Evolutionary conservation across 2,113 vertebrate genomes (phyloP).

Genomic region (Piaya cayana): DNA sequence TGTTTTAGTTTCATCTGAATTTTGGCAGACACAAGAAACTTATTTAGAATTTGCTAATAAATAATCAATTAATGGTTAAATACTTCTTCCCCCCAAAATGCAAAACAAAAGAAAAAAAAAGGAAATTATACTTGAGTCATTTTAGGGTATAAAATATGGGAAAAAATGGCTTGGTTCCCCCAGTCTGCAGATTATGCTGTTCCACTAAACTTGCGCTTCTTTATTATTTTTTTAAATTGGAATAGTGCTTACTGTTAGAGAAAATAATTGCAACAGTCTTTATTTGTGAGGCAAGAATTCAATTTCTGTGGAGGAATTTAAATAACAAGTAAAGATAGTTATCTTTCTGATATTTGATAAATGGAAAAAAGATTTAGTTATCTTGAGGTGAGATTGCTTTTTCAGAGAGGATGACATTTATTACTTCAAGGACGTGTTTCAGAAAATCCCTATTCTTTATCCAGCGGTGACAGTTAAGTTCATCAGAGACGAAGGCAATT

Average conservation of each 20-base stretch:
- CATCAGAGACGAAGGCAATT: slow-evolving; percentile 15
- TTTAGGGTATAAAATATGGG: background rate
- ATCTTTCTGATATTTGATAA: slow-evolving; percentile 59
- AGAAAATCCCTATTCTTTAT: slow-evolving; percentile 52
- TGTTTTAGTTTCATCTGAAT: background rate
- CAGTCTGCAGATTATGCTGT: background rate
- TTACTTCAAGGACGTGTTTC: slow-evolving; percentile 59
- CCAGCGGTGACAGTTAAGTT: slow-evolving; percentile 43
- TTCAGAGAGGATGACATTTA: slow-evolving; percentile 59
- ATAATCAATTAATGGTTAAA: background rate
- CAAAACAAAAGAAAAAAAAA: background rate
- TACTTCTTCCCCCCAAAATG: fast-evolving
- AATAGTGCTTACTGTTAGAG: background rate
- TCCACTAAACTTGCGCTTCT: background rate
- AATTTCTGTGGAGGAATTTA: slow-evolving; percentile 50
- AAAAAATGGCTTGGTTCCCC: background rate
- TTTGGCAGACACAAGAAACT: background rate
- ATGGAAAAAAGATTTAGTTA: slow-evolving; percentile 62
- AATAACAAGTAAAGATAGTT: slow-evolving; percentile 31
- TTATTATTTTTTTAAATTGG: fast-evolving
- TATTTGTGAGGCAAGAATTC: slow-evolving; percentile 18
- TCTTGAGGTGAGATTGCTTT: slow-evolving; percentile 63
- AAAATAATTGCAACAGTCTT: slow-evolving; percentile 23
- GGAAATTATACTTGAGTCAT: fast-evolving
- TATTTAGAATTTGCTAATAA: background rate